Evolutionary conservation across 2,888 invertebrate genomes (phyloP).

Genomic region (Clostera curtula): DNA sequence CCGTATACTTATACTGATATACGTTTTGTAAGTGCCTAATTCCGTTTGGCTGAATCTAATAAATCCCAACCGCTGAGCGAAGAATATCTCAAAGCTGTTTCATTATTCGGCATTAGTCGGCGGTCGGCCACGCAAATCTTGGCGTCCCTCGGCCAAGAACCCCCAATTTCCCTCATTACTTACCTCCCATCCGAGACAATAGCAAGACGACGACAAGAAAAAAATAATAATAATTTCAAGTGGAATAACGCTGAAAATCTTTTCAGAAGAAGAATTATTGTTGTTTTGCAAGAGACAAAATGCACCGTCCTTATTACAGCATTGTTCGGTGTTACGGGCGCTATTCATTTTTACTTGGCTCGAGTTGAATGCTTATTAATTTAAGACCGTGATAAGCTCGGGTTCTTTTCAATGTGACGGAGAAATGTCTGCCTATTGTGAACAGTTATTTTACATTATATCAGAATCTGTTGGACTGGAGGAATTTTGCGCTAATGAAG

Average conservation of each 20-base stretch:
- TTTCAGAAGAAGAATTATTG: slow-evolving; percentile 75
- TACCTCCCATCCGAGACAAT: slow-evolving; percentile 73
- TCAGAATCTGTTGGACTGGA: slow-evolving; percentile 28
- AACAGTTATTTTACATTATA: slow-evolving; percentile 65
- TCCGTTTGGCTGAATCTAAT: slow-evolving; percentile 62
- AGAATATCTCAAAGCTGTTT: slow-evolving; percentile 65
- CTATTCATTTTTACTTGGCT: slow-evolving; percentile 76
- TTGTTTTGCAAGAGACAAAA: slow-evolving; percentile 75
- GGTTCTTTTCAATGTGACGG: slow-evolving; percentile 69
- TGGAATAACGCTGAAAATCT: slow-evolving; percentile 75
- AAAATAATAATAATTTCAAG: slow-evolving; percentile 73
- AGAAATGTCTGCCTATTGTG: slow-evolving; percentile 68
- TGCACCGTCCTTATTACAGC: slow-evolving; percentile 72
- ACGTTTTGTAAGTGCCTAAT: slow-evolving; percentile 44
- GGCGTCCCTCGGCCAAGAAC: slow-evolving; percentile 58
- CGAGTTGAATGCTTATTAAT: slow-evolving; percentile 75
- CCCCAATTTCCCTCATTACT: slow-evolving; percentile 75
- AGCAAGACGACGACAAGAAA: slow-evolving; percentile 71
- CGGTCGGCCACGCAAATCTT: slow-evolving; percentile 70
- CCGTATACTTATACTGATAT: slow-evolving; percentile 23
- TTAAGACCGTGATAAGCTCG: slow-evolving; percentile 72
- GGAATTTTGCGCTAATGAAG: slow-evolving; percentile 28
- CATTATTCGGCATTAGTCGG: slow-evolving; percentile 69
- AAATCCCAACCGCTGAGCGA: slow-evolving; percentile 57
- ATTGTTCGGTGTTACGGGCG: slow-evolving; percentile 73